Conservation (phyloP, 2,888 invertebrate genomes). For the Seira ritae region DNA sequence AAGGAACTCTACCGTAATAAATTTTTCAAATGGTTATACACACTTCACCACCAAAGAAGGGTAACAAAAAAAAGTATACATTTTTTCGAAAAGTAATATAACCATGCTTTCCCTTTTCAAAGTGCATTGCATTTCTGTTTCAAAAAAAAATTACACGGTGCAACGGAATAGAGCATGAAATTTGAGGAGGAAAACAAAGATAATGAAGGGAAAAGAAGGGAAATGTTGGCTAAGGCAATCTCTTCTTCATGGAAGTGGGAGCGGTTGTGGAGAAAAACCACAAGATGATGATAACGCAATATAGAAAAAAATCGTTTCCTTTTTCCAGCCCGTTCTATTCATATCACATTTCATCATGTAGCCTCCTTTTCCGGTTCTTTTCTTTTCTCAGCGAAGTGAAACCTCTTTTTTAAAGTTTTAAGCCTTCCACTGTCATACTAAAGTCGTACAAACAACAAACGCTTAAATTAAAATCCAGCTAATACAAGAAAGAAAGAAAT, state of each 20-base stretch:
- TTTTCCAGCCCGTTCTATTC: slow-evolving; percentile 1
- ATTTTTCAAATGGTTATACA: too few species aligned
- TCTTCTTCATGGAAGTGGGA: slow-evolving; percentile 20
- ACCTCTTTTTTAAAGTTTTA: too few species aligned
- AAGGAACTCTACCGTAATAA: too few species aligned
- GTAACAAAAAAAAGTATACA: too few species aligned
- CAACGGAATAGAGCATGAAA: slow-evolving; percentile 32
- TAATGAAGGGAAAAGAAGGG: slow-evolving; percentile 4
- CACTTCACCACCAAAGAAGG: too few species aligned
- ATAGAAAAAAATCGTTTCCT: slow-evolving; percentile 49
- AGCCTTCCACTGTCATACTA: too few species aligned
- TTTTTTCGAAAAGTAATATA: too few species aligned
- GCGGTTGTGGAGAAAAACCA: slow-evolving; percentile 19
- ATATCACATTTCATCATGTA: not conserved
- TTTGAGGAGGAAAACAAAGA: slow-evolving; percentile 1
- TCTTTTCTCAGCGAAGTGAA: slow-evolving; percentile 12
- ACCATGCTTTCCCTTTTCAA: too few species aligned
- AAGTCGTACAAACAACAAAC: too few species aligned
- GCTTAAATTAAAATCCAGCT: too few species aligned
- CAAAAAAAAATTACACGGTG: not conserved
- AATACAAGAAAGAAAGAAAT: too few species aligned
- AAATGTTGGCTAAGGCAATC: not conserved
- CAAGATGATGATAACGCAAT: slow-evolving; percentile 44
- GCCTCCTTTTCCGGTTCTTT: slow-evolving; percentile 45
- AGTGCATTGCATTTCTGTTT: too few species aligned